Conservation (phyloP, 2,113 vertebrate species). For the Archilochus colubris region DNA sequence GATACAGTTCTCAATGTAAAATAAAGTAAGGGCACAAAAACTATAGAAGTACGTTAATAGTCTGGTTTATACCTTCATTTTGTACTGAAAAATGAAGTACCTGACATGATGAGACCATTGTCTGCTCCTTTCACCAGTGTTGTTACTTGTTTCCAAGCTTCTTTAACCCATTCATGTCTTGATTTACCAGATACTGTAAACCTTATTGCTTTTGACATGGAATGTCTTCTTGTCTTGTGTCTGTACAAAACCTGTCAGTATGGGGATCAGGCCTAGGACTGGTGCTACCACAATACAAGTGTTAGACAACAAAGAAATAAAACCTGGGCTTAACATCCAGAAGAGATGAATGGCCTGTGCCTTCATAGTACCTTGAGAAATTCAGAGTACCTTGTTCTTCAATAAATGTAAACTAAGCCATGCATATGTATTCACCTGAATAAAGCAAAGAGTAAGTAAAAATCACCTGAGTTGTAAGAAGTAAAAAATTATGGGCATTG, state of each 20-base stretch:
- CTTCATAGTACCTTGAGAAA: not conserved
- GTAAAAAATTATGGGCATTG: not conserved
- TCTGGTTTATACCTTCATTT: not conserved
- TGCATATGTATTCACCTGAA: not conserved
- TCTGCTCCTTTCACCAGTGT: not conserved
- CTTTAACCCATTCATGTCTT: not conserved
- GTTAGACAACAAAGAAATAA: not conserved
- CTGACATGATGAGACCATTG: not conserved
- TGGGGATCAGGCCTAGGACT: not conserved
- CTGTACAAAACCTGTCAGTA: not conserved
- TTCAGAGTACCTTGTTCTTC: not conserved
- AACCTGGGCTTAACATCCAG: not conserved
- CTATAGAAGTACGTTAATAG: not conserved
- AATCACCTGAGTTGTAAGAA: not conserved
- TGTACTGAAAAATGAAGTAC: not conserved
- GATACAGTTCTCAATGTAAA: not conserved
- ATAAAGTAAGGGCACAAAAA: not conserved
- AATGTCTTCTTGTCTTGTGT: not conserved
- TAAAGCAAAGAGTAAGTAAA: not conserved
- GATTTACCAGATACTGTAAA: not conserved
- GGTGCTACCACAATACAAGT: not conserved
- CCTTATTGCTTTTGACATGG: not conserved
- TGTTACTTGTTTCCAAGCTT: too few relatives aligned
- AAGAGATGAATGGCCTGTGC: not conserved
- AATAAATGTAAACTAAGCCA: not conserved